Evolutionary conservation across 2,888 invertebrate species (phyloP).

Genomic region (Schizaphis graminum): DNA sequence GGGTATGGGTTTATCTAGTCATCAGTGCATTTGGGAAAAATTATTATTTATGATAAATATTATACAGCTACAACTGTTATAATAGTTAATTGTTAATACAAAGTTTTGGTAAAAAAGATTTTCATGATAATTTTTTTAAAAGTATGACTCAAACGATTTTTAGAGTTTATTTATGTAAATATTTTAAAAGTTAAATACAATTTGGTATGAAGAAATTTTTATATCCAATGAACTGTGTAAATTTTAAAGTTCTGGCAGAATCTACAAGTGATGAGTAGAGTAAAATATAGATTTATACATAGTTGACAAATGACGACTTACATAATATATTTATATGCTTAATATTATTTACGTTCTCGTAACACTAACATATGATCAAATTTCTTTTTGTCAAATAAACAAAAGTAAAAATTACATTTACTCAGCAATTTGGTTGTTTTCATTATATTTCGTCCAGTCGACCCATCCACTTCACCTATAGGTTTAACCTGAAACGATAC

Average conservation of each 20-base stretch:
- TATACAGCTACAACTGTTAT: neutral
- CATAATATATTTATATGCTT: neutral
- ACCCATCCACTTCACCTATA: neutral
- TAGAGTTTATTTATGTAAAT: neutral
- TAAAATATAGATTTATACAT: too few species aligned
- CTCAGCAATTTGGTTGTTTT: conserved; percentile 4
- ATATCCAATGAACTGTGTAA: neutral
- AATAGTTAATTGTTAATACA: neutral
- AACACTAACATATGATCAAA: conserved; percentile 27
- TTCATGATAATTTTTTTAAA: neutral
- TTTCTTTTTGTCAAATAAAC: conserved; percentile 33
- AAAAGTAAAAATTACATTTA: conserved; percentile 60
- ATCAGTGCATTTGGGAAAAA: neutral
- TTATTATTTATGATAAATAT: neutral
- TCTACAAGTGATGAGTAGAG: too few species aligned
- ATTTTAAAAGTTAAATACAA: neutral
- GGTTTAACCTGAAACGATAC: conserved; percentile 39
- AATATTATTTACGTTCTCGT: conserved; percentile 19
- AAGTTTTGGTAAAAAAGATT: neutral
- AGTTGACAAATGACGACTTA: neutral
- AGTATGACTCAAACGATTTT: neutral
- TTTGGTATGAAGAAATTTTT: neutral
- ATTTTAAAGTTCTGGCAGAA: neutral
- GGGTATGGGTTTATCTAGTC: neutral
- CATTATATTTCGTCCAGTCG: conserved; percentile 16